Conservation (phyloP, 2,888 invertebrate genomes). For the Augiades crinisus region DNA sequence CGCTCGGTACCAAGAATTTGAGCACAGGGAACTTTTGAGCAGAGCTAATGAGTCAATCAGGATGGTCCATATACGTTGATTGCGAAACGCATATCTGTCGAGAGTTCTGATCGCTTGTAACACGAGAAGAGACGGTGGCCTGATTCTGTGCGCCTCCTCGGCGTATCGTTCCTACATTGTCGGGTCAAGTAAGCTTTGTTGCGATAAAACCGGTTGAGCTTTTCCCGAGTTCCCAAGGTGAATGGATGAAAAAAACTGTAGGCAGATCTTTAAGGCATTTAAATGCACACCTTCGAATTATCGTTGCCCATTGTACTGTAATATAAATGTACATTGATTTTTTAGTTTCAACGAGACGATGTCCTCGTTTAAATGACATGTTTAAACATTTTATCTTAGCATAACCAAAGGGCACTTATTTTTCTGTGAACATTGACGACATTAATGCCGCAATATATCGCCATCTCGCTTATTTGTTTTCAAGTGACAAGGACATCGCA, state of each 20-base stretch:
- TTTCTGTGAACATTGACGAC: background rate
- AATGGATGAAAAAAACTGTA: slow-evolving; percentile 15
- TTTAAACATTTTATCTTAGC: too few species aligned
- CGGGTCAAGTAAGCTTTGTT: slow-evolving; percentile 18
- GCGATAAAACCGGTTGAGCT: slow-evolving; percentile 15
- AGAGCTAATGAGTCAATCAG: slow-evolving; percentile 13
- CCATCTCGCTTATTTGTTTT: slow-evolving; percentile 1
- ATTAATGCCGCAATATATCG: background rate
- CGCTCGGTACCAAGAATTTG: background rate
- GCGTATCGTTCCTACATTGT: slow-evolving; percentile 3
- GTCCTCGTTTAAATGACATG: too few species aligned
- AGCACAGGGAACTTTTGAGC: slow-evolving; percentile 1
- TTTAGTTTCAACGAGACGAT: too few species aligned
- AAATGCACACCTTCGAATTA: background rate
- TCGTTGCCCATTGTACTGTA: background rate
- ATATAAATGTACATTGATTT: too few species aligned
- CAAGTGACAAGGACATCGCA: slow-evolving; percentile 3
- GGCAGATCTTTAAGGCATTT: background rate
- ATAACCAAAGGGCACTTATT: too few species aligned
- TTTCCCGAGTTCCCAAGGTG: slow-evolving; percentile 7
- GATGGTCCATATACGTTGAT: slow-evolving; percentile 13
- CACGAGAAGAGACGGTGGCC: slow-evolving; percentile 11
- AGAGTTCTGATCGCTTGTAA: slow-evolving; percentile 8
- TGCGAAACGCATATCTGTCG: slow-evolving; percentile 14
- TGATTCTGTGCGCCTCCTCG: slow-evolving; percentile 3